Conservation (phyloP, 2,113 vertebrate genomes). For the Sarotherodon lohbergeri region DNA sequence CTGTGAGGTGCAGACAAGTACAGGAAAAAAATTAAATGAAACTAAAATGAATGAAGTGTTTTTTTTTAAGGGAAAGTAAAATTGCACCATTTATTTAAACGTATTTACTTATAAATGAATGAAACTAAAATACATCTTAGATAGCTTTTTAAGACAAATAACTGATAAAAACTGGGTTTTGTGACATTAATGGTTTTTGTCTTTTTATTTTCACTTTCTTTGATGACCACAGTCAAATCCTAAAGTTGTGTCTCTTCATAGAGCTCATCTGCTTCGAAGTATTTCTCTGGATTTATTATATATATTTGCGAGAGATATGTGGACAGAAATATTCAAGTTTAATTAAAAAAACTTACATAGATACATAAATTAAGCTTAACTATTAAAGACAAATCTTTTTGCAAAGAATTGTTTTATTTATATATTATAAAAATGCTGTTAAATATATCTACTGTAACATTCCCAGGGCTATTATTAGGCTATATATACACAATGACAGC, state of each 20-base stretch:
- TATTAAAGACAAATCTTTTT: background rate
- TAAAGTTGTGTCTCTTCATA: background rate
- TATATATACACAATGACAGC: background rate
- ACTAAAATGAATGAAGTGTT: accelerated
- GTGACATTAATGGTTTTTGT: background rate
- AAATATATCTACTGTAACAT: background rate
- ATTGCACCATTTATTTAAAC: background rate
- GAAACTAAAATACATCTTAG: background rate
- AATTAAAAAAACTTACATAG: background rate
- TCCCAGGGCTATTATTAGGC: background rate
- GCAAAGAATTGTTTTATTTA: background rate
- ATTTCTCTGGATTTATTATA: background rate
- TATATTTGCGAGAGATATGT: background rate
- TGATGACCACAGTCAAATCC: background rate
- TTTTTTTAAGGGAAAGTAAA: background rate
- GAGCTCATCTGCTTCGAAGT: background rate
- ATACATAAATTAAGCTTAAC: background rate
- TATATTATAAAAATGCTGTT: background rate
- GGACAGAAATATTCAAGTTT: background rate
- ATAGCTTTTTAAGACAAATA: background rate
- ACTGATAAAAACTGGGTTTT: background rate
- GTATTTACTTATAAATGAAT: background rate
- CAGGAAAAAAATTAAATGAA: background rate
- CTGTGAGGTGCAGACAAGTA: background rate
- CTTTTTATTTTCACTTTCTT: background rate